These are phyloP conservation scores for Graphium colonna DNA, from an alignment of 2,888 invertebrate genomes.

Conservation along the genomic window DNA sequence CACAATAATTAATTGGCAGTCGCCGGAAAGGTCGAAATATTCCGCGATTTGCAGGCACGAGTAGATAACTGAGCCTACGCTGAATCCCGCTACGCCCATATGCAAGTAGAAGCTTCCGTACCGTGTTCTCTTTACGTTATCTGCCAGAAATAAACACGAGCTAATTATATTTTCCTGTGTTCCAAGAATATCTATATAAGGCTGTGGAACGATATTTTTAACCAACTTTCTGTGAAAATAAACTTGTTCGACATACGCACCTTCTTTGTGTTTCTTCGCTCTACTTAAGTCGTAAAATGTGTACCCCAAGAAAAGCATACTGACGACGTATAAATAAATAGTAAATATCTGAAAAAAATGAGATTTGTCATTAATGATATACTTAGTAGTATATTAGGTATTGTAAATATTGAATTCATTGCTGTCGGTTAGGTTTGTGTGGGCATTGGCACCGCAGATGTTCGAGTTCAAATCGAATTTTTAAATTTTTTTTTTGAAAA, in stretches of 20 bases:
- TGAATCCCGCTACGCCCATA: slow-evolving; percentile 83
- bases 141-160: slow-evolving; percentile 35
- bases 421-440: no score
- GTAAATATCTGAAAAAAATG: slow-evolving; percentile 81
- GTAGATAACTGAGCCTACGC: slow-evolving; percentile 86
- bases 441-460: no score
- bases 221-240: no score
- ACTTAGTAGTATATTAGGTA: no score
- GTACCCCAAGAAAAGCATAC: slow-evolving; percentile 85
- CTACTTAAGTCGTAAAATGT: slow-evolving; percentile 82
- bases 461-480: no score
- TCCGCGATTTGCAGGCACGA: slow-evolving; percentile 86
- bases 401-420: no score
- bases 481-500: no score
- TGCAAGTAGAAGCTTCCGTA: slow-evolving; percentile 83
- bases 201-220: no score
- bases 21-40: slow-evolving; percentile 82
- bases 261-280: slow-evolving; percentile 55
- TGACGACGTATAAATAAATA: slow-evolving; percentile 85
- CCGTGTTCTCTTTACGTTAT: slow-evolving; percentile 52
- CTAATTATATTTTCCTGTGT: background rate
- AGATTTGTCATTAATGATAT: background rate
- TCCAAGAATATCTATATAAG: no score
- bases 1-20: slow-evolving; percentile 80
- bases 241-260: slow-evolving; percentile 36